phyloP scores from a whole-genome alignment of 2,797 vertebrate genomes.

The Scolopax rusticola region DNA sequence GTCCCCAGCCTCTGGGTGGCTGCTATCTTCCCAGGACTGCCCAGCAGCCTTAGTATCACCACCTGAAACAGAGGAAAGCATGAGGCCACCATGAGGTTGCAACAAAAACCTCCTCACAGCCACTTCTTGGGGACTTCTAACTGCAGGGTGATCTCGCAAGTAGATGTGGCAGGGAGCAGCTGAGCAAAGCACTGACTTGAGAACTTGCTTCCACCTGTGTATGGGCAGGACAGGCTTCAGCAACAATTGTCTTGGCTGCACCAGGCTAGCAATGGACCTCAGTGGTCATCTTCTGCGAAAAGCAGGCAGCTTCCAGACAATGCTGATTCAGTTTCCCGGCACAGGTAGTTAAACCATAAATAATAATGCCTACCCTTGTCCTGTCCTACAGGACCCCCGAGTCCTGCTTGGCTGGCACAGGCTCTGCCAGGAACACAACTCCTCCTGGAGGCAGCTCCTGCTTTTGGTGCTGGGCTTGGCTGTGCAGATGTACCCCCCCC shows the following conservation, averaged over 20 bases:
- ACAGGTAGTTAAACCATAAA: not conserved
- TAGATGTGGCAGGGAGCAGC: not conserved
- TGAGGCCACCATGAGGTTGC: not conserved
- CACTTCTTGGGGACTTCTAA: not conserved
- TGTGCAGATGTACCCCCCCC: not conserved
- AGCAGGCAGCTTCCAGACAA: not conserved
- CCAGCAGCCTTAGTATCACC: slow-evolving; percentile 75
- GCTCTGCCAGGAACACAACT: not conserved
- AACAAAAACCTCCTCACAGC: not conserved
- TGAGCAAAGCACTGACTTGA: not conserved
- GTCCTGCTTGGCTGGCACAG: not conserved
- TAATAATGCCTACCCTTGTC: not conserved
- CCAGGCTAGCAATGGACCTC: not conserved
- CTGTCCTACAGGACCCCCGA: not conserved
- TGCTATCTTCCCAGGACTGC: slow-evolving; percentile 81
- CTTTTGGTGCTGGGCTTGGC: not conserved
- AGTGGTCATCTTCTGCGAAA: not conserved
- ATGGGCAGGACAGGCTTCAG: not conserved
- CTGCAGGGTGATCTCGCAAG: not conserved
- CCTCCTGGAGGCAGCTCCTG: not conserved
- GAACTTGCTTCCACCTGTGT: not conserved
- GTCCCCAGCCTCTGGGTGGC: slow-evolving; percentile 72
- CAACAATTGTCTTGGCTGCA: not conserved
- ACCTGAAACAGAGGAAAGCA: slow-evolving; percentile 22
- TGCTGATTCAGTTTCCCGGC: not conserved